Conservation (phyloP, 2,888 invertebrate species). For the Netelia inedita region DNA sequence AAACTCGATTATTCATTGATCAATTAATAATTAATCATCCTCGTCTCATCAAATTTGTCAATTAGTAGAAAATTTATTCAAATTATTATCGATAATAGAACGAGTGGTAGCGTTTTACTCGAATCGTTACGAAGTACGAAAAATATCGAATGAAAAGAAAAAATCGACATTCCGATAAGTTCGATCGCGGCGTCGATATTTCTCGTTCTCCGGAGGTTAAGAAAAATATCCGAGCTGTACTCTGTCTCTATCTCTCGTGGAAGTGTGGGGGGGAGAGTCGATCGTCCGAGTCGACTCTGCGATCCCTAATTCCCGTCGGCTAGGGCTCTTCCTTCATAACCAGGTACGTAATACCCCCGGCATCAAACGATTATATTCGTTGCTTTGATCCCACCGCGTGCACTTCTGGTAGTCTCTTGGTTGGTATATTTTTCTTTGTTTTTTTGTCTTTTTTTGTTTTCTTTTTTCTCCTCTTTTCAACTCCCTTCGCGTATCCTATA, state of each 20-base stretch:
- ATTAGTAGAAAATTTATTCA: too few species aligned
- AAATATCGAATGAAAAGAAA: too few species aligned
- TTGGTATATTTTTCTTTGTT: slow-evolving; percentile 11
- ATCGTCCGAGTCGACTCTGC: slow-evolving; percentile 39
- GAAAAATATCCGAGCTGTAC: too few species aligned
- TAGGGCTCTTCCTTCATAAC: slow-evolving; percentile 39
- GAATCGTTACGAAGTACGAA: too few species aligned
- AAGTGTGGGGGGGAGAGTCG: slow-evolving; percentile 32
- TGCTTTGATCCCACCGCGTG: slow-evolving; percentile 69
- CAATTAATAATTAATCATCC: too few species aligned
- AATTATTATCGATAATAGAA: too few species aligned
- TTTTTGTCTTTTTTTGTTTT: slow-evolving; percentile 16
- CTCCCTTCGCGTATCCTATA: slow-evolving; percentile 14
- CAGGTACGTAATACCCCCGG: slow-evolving; percentile 70
- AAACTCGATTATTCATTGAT: too few species aligned
- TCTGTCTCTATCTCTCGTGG: neutral
- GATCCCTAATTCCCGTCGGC: slow-evolving; percentile 56
- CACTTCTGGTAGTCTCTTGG: slow-evolving; percentile 1
- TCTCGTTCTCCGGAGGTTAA: too few species aligned
- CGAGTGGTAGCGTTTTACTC: too few species aligned
- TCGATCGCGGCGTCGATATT: too few species aligned
- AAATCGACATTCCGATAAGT: too few species aligned
- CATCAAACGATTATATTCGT: slow-evolving; percentile 74
- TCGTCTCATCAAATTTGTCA: too few species aligned
- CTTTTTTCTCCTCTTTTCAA: neutral